Percentiles rank a stretch among this genome's conserved stretches.
Conservation (phyloP, 2,113 vertebrate species). For the Sylvilagus bachmani region DNA sequence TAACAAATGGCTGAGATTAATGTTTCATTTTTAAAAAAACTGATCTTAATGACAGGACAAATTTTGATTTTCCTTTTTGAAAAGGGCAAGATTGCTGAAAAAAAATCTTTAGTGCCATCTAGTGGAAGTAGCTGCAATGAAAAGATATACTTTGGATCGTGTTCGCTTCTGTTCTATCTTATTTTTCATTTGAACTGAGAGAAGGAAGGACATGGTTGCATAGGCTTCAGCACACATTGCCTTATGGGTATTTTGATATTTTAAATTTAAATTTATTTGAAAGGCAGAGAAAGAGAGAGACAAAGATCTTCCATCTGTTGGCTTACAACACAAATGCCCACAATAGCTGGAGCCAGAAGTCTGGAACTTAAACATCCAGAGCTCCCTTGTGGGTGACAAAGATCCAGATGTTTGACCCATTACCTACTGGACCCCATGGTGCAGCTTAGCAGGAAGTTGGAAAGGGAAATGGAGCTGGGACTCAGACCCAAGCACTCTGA, state of each 20-base stretch:
- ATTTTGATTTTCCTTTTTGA: background rate
- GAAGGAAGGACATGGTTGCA: background rate
- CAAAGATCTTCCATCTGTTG: too few species aligned
- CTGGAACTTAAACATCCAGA: too few species aligned
- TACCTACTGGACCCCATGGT: too few species aligned
- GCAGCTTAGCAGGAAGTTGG: too few species aligned
- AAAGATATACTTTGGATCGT: background rate
- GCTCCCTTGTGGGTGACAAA: too few species aligned
- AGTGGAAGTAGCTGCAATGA: slow-evolving; percentile 54
- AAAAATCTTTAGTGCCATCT: slow-evolving; percentile 73
- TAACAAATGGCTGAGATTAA: background rate
- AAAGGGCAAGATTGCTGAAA: background rate
- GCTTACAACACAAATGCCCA: too few species aligned
- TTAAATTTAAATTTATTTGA: too few species aligned
- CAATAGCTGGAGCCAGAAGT: too few species aligned
- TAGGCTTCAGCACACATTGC: background rate
- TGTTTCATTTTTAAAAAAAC: slow-evolving; percentile 13
- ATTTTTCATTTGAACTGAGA: slow-evolving; percentile 28
- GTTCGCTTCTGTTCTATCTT: background rate
- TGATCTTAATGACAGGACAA: background rate
- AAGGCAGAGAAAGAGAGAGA: too few species aligned
- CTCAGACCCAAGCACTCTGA: too few species aligned
- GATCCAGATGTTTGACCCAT: too few species aligned
- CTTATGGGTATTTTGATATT: slow-evolving; percentile 3
- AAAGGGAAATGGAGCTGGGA: too few species aligned